Conservation (phyloP, 2,113 vertebrate genomes). For the Turnix velox region DNA sequence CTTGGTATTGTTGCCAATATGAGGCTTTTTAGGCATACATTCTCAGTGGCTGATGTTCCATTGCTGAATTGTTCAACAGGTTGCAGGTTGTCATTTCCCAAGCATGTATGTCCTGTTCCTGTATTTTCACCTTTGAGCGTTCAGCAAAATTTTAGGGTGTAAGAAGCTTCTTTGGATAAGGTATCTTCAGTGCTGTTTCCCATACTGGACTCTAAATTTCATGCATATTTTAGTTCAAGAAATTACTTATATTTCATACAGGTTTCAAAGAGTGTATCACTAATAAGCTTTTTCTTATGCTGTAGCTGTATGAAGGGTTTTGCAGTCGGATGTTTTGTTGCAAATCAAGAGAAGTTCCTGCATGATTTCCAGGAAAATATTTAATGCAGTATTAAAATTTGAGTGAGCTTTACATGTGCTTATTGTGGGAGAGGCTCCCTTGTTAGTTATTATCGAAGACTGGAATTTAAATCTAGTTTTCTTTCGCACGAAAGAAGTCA, state of each 20-base stretch:
- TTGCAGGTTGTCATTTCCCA: background rate
- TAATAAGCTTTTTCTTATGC: background rate
- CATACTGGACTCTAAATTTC: background rate
- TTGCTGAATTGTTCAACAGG: background rate
- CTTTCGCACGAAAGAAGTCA: background rate
- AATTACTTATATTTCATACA: background rate
- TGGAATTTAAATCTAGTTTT: background rate
- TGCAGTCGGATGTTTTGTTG: background rate
- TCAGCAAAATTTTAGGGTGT: background rate
- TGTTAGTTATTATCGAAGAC: background rate
- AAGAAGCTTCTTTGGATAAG: background rate
- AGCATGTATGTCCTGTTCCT: background rate
- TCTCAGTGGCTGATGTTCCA: background rate
- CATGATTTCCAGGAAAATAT: background rate
- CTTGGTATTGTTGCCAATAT: background rate
- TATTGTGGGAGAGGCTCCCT: background rate
- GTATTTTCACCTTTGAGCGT: background rate
- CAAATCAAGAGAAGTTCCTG: background rate
- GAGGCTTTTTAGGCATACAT: background rate
- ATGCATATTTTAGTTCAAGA: background rate
- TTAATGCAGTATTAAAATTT: background rate
- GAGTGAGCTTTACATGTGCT: background rate
- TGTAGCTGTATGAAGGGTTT: background rate
- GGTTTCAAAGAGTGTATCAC: background rate
- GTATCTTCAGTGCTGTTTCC: background rate